Percentiles rank a stretch among this genome's conserved stretches.
Evolutionary conservation across 2,797 vertebrate genomes (phyloP).

Genomic region (Euthynnus affinis): DNA sequence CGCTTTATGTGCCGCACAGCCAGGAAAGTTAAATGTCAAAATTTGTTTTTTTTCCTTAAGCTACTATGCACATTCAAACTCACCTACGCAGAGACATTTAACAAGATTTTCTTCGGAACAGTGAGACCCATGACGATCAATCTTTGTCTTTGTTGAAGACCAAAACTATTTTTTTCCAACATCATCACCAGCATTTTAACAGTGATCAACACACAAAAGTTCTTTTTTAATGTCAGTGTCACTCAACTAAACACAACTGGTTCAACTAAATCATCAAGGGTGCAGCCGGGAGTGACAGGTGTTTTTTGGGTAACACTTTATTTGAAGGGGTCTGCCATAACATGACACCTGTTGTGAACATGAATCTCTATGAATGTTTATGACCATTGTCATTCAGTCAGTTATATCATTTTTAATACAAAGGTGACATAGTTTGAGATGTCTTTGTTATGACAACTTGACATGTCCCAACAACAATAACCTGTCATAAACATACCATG

Average conservation of each 20-base stretch:
- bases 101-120: too few relatives aligned
- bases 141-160: too few relatives aligned
- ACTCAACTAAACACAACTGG: background rate
- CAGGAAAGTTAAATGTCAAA: background rate
- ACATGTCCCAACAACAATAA: background rate
- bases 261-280: background rate
- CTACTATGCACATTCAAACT: background rate
- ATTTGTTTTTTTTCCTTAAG: too few relatives aligned
- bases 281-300: too few relatives aligned
- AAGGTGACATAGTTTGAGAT: slow-evolving; percentile 11
- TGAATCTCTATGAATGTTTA: background rate
- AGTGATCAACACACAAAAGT: too few relatives aligned
- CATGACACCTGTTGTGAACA: background rate
- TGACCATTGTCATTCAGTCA: slow-evolving; percentile 5
- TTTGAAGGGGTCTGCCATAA: too few relatives aligned
- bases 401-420: slow-evolving; percentile 2
- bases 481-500: background rate
- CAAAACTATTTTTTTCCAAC: background rate
- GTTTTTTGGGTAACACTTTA: too few relatives aligned
- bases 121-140: too few relatives aligned
- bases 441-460: slow-evolving; percentile 14
- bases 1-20: background rate
- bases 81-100: background rate
- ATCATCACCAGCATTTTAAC: too few relatives aligned
- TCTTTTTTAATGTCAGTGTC: too few relatives aligned